These are phyloP conservation scores for Drosophila stalkeri DNA, from an alignment of 2,888 invertebrate species.

Conservation along the genomic window DNA sequence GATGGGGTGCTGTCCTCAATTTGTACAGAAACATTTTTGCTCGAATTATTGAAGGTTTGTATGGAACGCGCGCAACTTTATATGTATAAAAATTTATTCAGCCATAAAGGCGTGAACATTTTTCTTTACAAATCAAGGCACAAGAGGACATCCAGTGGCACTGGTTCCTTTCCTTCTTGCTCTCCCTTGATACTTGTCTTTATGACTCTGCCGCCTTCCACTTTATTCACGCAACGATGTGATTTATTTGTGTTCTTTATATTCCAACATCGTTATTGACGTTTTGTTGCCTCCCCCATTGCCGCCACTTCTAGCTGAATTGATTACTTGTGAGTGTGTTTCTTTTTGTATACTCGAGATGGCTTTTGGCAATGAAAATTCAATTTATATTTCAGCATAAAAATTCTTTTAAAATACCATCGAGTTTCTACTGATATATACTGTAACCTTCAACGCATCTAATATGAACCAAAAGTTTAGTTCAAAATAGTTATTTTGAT, in stretches of 20 bases:
- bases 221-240: conserved; percentile 61
- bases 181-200: conserved; percentile 48
- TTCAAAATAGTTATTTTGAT: conserved; percentile 18
- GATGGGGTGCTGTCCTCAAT: conserved; percentile 32
- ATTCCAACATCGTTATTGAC: conserved; percentile 62
- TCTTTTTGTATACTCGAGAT: conserved; percentile 45
- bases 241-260: conserved; percentile 76
- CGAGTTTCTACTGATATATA: conserved; percentile 17
- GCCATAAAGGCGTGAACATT: conserved; percentile 73
- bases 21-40: conserved; percentile 53
- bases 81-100: conserved; percentile 73
- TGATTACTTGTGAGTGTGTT: conserved; percentile 54
- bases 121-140: conserved; percentile 48
- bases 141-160: conserved; percentile 16
- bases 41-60: conserved; percentile 42
- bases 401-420: conserved; percentile 53
- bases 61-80: conserved; percentile 26
- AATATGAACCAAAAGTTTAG: conserved; percentile 5
- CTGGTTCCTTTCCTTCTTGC: background rate
- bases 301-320: conserved; percentile 39
- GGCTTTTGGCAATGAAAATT: conserved; percentile 58
- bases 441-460: conserved; percentile 12
- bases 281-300: conserved; percentile 35
- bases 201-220: conserved; percentile 61
- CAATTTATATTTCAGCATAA: conserved; percentile 53